Base-by-base conservation (phyloP, 2,797 vertebrate genomes). In the Girardinus metallicus region DNA sequence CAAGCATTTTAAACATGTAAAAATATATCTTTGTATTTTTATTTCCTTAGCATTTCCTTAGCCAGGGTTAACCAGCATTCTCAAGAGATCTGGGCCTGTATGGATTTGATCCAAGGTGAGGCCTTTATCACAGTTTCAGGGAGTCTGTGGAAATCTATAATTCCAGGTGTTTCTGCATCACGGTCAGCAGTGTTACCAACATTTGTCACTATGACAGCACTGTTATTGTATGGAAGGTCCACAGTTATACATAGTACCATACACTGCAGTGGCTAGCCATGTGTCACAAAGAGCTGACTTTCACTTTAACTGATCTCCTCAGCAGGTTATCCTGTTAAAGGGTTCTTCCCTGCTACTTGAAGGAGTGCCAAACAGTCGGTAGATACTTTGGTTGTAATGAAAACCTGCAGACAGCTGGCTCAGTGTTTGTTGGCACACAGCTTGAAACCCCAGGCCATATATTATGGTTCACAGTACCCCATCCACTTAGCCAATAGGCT, bases 161-260 rank as follows among this genome's bases (percentile, higher is more conserved):
- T 87, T 87, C 80, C 66, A 49, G 55, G 75, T 85, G 73, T 80
- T 83, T 87, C n/a, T 73, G 53, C 62, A 82, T 83, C 74, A 83
- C 83, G 79, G 76, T 80, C 55, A 57, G 75, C 77, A 66, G 43
- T 49, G 80, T 76, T 73, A 80, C 83, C 57, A 39, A 55, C 80
- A 84, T 86, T 44, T 29, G 88, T 88, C 86, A 83, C 34, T 74
- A 31, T 73, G 78, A 84, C 82, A 80, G 70, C 73, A 75, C 2
- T 11, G 66, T 73, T 79, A 78, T 79, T 83, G 84, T 82, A 79
- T 70, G n/a, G 80, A 76, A 79, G 70, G 77, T 78, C 73, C 62
- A 75, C 29, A 77, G 47, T 76, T 73, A 80, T 53, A 76, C 62
- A 39, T 64, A 60, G 41, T 66, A 64, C 46, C 23, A 41, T 49